A percentile compares a stretch with the other conserved stretches of the same genome.
phyloP scores from a whole-genome alignment of 2,113 vertebrate genomes.

The Progne subis region DNA sequence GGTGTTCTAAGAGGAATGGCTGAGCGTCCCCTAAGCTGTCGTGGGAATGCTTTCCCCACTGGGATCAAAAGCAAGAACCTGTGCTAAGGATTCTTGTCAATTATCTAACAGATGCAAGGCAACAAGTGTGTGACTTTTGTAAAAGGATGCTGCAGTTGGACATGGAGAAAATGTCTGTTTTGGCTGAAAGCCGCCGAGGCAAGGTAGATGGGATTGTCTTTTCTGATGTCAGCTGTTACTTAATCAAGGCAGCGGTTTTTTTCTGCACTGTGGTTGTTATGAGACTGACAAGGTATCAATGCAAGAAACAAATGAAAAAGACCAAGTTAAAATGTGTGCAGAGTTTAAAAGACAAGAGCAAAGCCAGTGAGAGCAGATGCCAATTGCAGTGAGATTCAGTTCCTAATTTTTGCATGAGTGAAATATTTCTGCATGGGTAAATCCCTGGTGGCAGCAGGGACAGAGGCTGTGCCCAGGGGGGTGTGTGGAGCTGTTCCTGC shows the following conservation, averaged over 20 bases:
- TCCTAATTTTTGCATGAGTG: not conserved
- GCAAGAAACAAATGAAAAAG: not conserved
- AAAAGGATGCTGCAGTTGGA: not conserved
- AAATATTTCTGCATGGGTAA: not conserved
- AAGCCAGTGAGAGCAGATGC: not conserved
- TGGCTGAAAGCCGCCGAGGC: not conserved
- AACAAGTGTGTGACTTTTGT: rapidly evolving
- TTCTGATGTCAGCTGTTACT: not conserved
- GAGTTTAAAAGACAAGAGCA: not conserved
- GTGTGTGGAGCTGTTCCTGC: not conserved
- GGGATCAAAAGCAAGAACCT: not conserved
- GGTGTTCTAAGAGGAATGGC: rapidly evolving
- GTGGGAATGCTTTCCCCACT: rapidly evolving
- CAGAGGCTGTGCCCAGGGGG: not conserved
- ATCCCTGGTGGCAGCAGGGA: not conserved
- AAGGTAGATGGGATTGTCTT: not conserved
- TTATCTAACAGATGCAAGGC: not conserved
- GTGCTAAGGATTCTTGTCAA: rapidly evolving
- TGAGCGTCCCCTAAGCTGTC: rapidly evolving
- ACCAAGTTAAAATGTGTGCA: not conserved
- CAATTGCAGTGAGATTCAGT: rapidly evolving
- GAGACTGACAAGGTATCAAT: rapidly evolving
- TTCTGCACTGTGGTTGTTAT: not conserved
- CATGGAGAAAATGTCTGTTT: not conserved
- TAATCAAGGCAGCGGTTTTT: rapidly evolving